Base-by-base conservation (phyloP, 2,888 invertebrate genomes). In the Andrena bucephala region DNA sequence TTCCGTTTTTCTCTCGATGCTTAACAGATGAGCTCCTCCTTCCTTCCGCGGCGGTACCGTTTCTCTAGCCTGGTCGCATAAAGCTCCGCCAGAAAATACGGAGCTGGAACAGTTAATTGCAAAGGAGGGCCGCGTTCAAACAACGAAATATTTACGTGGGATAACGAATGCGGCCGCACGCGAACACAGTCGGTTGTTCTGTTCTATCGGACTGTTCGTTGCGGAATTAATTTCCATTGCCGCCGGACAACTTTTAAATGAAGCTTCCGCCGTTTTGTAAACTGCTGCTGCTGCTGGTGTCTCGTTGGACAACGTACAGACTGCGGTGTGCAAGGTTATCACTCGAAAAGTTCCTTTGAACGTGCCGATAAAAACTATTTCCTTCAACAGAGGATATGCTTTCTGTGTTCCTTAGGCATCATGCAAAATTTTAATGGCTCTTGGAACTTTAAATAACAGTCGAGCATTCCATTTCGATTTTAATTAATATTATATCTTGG, bases 211-310 rank as follows among this genome's bases (percentile, higher is more conserved):
- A 71, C 79, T 80, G 79, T 84, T 84, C 74, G 87, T 81, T 78
- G 68, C 77, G 63, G 81, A 89, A 89, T 88, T 85, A 86, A 81
- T 88, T 89, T 87, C 78, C 87, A 86, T 79, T 82, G 85, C 89
- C 84, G 50, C 67, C 20, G 76, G 81, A 67, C 62, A 67, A 77
- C 73, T 82, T 76, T 76, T 72, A 82, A 67, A 82, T 54, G 68
- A 75, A 81, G 36, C 54, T 54, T 29, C n/a, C 68, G 16, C 16
- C 31, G 73, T 69, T 54, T 62, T 60, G 69, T 65, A 57, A 77
- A 73, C 54, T 67, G 20, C 31, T n/a, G 54, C 24, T 63, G 52
- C 42, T 60, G 48, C 7, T 31, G 68, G 33, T 68, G 62, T 57
- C 54, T 48, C n/a, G 50, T 54, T 27, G 31, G 3, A 29, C 70